Conservation (phyloP, 2,113 vertebrate genomes). For the Macrotis lagotis region DNA sequence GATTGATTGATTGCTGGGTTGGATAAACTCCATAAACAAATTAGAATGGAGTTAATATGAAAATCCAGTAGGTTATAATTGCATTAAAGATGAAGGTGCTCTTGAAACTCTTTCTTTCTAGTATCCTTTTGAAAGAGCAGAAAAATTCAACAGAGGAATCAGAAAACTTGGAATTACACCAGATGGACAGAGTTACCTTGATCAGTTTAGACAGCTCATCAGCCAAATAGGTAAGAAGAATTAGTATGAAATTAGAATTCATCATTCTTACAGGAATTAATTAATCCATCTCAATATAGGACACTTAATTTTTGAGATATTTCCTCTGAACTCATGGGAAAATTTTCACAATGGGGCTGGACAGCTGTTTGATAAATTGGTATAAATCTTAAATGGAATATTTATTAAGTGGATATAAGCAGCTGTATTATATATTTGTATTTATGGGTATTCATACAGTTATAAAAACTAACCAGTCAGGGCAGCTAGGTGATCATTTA, state of each 20-base stretch:
- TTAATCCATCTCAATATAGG: background rate
- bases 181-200: constrained; percentile 98
- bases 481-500: no score
- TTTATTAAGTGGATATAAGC: background rate
- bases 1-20: background rate
- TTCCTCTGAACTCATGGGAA: constrained; percentile 8
- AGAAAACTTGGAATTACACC: constrained; percentile 97
- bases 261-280: background rate
- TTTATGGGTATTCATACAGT: no score
- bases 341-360: constrained; percentile 15
- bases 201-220: constrained; percentile 98
- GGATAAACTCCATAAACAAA: constrained; percentile 11
- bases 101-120: constrained; percentile 76
- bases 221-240: constrained; percentile 95
- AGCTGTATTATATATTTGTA: no score
- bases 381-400: background rate
- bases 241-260: background rate
- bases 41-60: constrained; percentile 21
- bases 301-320: background rate
- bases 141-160: constrained; percentile 99
- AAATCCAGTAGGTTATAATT: constrained; percentile 30
- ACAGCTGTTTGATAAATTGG: background rate
- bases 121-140: constrained; percentile 98
- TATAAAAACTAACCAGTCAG: no score
- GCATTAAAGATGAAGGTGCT: constrained; percentile 31